Evolutionary conservation across 2,113 vertebrate species (phyloP).

Genomic region (Nycticryphes semicollaris): DNA sequence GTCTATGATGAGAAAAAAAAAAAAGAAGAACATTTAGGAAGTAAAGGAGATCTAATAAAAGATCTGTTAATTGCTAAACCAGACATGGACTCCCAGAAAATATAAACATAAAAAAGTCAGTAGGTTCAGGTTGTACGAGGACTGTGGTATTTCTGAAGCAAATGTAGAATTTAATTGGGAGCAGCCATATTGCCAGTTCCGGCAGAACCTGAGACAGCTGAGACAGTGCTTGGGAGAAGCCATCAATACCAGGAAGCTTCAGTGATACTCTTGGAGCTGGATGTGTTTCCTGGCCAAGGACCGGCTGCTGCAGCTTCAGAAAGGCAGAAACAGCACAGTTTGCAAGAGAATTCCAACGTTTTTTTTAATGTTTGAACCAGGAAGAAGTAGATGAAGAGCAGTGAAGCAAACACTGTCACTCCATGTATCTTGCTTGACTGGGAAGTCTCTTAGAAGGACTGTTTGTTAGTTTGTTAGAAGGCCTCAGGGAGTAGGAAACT

Average conservation of each 20-base stretch:
- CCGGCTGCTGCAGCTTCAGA: neutral
- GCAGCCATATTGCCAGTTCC: neutral
- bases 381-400: neutral
- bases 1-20: neutral
- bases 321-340: neutral
- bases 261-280: neutral
- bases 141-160: neutral
- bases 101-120: neutral
- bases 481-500: neutral
- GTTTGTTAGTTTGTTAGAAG: neutral
- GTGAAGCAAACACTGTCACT: neutral
- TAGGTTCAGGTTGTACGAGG: neutral
- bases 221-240: neutral
- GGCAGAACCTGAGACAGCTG: neutral
- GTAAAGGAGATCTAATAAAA: slow-evolving; percentile 45
- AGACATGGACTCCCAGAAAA: slow-evolving; percentile 22
- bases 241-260: neutral
- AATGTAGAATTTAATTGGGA: slow-evolving; percentile 10
- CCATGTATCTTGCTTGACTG: neutral
- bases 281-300: neutral
- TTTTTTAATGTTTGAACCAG: neutral
- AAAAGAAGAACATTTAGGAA: slow-evolving; percentile 32
- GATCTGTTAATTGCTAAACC: slow-evolving; percentile 32
- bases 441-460: neutral
- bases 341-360: neutral